Base-by-base conservation (phyloP, 2,113 vertebrate species). In the Rana temporaria region DNA sequence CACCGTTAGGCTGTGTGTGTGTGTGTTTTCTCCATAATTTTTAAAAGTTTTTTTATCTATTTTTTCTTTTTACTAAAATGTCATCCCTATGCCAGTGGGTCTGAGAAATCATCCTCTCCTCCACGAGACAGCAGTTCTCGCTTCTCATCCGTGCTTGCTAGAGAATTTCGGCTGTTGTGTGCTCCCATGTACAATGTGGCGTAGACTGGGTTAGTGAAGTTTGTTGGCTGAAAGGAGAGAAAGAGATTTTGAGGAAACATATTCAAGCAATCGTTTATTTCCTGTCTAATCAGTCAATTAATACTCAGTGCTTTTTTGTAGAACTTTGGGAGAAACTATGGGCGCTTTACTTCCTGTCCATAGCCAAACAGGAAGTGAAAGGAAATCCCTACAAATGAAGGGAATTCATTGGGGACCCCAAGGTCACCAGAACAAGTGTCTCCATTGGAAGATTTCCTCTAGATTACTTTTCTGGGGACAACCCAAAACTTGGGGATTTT, bases 111-210 rank as follows among this genome's bases (percentile, higher is more conserved):
- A 0, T 99, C 97, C 0, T 99, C 97, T 0, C 87, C 87, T 0
- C 93, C 95, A 85, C 94, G 91, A 1, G 96, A 95, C 85, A 99
- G 95, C 76, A 99, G 94, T 92, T 98, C 97, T 89, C 97, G 93
- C 90, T 98, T 99, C 89, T 99, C 97, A 0, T 99, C 97, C 0
- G 97, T 99, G 94, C 97, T 99, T 89, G 96, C 96, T 91, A 99
- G 93, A 53, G 96, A 99, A 92, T 96, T 96, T 87, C 96, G 95
- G 92, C 97, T 98, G 92, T 95, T 97, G 79, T 98, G 96, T 84
- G 96, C 96, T 0, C 96, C 97, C 97, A 99, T 97, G 94, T 99
- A 99, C n/a, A 98, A 94, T 0, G 97, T 98, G 92, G 97, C 97
- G 0, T 99, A 99, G 81, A 98, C 97, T 0, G 97, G 97, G 90